These are phyloP conservation scores for Napeogenes sylphis DNA, from an alignment of 2,888 invertebrate genomes.

Conservation along the genomic window DNA sequence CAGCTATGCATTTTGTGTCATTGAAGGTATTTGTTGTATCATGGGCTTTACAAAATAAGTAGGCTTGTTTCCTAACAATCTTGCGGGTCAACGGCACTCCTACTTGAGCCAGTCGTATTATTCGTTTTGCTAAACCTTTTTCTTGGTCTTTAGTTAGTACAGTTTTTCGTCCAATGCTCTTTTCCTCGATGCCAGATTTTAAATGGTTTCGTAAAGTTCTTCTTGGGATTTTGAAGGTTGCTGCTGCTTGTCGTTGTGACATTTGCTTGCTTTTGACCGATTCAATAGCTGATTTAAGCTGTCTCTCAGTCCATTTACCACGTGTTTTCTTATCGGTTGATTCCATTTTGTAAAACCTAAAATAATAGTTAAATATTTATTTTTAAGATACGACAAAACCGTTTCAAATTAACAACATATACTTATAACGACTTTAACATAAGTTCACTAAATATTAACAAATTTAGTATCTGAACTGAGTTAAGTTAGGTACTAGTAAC, in stretches of 20 bases:
- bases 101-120: constrained; percentile 13
- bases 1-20: constrained; percentile 7
- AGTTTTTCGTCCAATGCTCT: constrained; percentile 20
- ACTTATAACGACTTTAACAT: too few species aligned
- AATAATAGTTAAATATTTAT: too few species aligned
- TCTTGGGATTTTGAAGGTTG: constrained; percentile 18
- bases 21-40: constrained; percentile 10
- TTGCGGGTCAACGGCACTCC: not conserved
- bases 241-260: constrained; percentile 17
- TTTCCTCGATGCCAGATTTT: constrained; percentile 16
- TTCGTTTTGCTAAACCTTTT: constrained; percentile 20
- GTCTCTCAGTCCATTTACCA: constrained; percentile 14
- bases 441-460: too few species aligned
- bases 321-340: too few species aligned
- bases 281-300: constrained; percentile 19
- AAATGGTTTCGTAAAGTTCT: constrained; percentile 18
- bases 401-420: too few species aligned
- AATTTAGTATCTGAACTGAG: too few species aligned
- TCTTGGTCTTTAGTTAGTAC: constrained; percentile 22
- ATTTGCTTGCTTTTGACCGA: constrained; percentile 16
- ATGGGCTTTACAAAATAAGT: constrained; percentile 12
- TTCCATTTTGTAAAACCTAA: too few species aligned
- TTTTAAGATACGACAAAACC: too few species aligned
- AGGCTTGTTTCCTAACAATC: constrained; percentile 10
- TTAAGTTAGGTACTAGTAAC: too few species aligned